A percentile compares a stretch with the other conserved stretches of the same genome.
phyloP scores from a whole-genome alignment of 2,888 invertebrate genomes.

The Microctonus brassicae region DNA sequence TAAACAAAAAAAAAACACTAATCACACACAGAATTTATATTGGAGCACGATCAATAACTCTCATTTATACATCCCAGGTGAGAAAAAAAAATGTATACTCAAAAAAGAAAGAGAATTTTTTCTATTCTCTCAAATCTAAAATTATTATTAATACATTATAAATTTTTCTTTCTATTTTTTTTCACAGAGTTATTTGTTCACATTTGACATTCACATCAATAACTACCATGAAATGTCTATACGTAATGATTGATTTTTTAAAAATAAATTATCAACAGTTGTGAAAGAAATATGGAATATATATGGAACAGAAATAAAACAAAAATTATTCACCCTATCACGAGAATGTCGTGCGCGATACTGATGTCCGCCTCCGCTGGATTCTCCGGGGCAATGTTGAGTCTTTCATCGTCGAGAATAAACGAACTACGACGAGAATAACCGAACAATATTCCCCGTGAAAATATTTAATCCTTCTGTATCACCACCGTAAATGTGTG shows the following conservation, averaged over 20 bases:
- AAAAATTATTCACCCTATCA: slow-evolving; percentile 34
- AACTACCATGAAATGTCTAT: too few relatives aligned
- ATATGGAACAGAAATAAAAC: background rate
- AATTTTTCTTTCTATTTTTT: background rate
- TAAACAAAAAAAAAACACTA: slow-evolving; percentile 19
- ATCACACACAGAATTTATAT: slow-evolving; percentile 11
- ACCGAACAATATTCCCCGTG: slow-evolving; percentile 30
- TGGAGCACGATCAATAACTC: slow-evolving; percentile 3
- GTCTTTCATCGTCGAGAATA: slow-evolving; percentile 24
- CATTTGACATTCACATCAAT: background rate
- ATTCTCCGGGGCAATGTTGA: slow-evolving; percentile 51
- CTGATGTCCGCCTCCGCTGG: slow-evolving; percentile 46
- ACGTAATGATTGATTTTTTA: too few relatives aligned
- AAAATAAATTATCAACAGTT: background rate
- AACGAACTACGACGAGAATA: slow-evolving; percentile 35
- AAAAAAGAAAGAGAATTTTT: background rate
- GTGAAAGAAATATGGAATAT: background rate
- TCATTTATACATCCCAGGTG: background rate
- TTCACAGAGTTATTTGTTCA: background rate
- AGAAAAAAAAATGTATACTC: background rate
- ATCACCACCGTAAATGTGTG: background rate
- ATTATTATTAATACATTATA: background rate
- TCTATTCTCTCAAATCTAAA: background rate
- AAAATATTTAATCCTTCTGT: slow-evolving; percentile 31
- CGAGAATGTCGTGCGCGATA: slow-evolving; percentile 55